Percentiles rank a stretch among this genome's conserved stretches.
Evolutionary conservation across 2,888 invertebrate genomes (phyloP).

Genomic region (Branchellion lobata): DNA sequence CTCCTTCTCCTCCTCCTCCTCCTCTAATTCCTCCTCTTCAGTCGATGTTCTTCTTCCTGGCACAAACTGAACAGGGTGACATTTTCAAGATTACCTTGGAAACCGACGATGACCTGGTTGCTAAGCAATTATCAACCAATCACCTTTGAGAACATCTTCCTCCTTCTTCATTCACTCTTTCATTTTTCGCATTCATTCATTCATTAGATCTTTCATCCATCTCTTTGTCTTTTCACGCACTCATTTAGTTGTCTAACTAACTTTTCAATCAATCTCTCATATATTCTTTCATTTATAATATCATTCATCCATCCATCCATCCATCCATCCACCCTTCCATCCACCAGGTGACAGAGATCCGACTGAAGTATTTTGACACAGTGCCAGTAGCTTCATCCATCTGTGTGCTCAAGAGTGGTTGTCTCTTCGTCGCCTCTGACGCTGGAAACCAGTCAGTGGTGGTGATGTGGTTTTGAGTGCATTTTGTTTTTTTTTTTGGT

Average conservation of each 20-base stretch:
- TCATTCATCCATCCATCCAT: too few species aligned
- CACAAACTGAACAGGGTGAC: conserved; percentile 97
- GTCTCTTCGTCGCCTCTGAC: conserved; percentile 95
- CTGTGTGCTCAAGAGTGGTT: conserved; percentile 97
- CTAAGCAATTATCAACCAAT: conserved; percentile 45
- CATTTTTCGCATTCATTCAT: background rate
- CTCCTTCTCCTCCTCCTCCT: too few species aligned
- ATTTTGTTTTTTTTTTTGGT: too few species aligned
- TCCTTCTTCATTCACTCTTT: too few species aligned
- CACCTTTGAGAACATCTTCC: background rate
- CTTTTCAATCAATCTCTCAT: too few species aligned
- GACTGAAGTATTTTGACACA: conserved; percentile 97
- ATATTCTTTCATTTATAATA: too few species aligned
- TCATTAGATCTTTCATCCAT: background rate
- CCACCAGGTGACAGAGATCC: conserved; percentile 81
- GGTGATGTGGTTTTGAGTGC: background rate
- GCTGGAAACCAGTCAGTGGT: conserved; percentile 97
- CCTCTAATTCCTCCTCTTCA: conserved; percentile 49
- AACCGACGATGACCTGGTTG: conserved; percentile 89
- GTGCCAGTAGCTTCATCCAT: conserved; percentile 93
- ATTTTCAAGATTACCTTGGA: conserved; percentile 95
- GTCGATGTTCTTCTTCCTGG: conserved; percentile 98
- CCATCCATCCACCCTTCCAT: background rate
- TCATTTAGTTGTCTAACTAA: too few species aligned
- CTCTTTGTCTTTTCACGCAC: too few species aligned